Evolutionary conservation across 2,113 vertebrate species (phyloP).

Genomic region (Saccopteryx bilineata): DNA sequence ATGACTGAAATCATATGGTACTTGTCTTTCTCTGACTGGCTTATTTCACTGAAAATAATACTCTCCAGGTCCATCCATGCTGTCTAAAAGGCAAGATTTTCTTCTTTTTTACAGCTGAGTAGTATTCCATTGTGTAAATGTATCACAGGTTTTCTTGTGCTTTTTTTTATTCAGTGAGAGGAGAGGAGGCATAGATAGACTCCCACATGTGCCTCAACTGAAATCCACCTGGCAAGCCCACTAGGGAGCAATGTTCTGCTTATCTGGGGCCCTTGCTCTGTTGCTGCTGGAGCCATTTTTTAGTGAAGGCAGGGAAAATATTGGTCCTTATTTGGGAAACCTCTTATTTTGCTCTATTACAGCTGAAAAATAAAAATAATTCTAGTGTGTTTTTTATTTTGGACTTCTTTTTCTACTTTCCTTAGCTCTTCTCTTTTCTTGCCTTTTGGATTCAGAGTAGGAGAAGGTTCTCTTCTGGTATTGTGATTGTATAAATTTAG

Average conservation of each 20-base stretch:
- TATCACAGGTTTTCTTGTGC: not conserved
- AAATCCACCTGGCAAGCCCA: too few relatives aligned
- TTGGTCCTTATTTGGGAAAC: slow-evolving; percentile 22
- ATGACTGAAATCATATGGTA: not conserved
- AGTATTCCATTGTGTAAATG: not conserved
- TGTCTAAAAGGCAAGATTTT: not conserved
- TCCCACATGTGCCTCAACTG: too few relatives aligned
- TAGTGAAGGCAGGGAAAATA: slow-evolving; percentile 37
- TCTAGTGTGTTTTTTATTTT: not conserved
- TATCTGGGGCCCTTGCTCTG: too few relatives aligned
- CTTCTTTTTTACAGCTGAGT: not conserved
- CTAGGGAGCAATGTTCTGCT: too few relatives aligned
- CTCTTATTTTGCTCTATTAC: slow-evolving; percentile 44
- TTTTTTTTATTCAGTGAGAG: not conserved
- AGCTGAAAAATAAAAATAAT: slow-evolving; percentile 19
- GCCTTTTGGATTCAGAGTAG: not conserved
- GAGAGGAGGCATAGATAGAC: too few relatives aligned
- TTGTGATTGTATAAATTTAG: not conserved
- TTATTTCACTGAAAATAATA: not conserved
- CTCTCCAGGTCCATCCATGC: not conserved
- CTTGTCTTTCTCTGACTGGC: not conserved
- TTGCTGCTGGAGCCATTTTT: not conserved
- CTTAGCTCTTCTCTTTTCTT: slow-evolving; percentile 24
- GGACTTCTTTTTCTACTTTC: slow-evolving; percentile 8
- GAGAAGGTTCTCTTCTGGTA: not conserved